phyloP scores from a whole-genome alignment of 2,113 vertebrate species.

The Silurus glanis region DNA sequence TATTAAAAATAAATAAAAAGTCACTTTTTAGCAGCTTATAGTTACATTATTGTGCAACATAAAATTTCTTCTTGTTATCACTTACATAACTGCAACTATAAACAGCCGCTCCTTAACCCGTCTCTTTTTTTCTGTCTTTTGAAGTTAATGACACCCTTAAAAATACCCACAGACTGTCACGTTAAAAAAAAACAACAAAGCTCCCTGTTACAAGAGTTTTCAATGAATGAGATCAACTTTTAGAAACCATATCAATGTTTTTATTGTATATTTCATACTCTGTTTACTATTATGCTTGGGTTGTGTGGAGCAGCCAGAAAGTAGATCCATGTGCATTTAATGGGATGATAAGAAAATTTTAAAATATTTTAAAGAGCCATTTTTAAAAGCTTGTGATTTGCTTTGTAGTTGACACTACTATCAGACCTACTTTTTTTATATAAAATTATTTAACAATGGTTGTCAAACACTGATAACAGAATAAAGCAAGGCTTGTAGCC shows the following conservation, averaged over 20 bases:
- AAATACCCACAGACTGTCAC: too few species aligned
- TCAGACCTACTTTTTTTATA: neutral
- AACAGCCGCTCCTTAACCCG: neutral
- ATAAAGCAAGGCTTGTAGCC: too few species aligned
- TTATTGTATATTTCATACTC: too few species aligned
- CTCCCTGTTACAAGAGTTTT: too few species aligned
- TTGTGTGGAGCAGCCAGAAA: too few species aligned
- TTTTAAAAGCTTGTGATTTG: neutral
- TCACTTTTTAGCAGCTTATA: neutral
- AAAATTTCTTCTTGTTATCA: neutral
- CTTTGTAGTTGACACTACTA: neutral
- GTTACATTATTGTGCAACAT: neutral
- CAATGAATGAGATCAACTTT: too few species aligned
- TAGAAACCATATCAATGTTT: too few species aligned
- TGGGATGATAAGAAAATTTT: neutral
- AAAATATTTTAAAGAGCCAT: neutral
- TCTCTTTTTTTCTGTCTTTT: neutral
- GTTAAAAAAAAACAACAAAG: too few species aligned
- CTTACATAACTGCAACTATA: neutral
- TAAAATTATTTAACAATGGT: neutral
- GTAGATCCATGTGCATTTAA: too few species aligned
- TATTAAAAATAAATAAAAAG: too few species aligned
- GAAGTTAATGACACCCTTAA: too few species aligned
- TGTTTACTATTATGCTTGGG: neutral
- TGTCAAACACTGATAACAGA: too few species aligned